phyloP scores from a whole-genome alignment of 1,140 invertebrate species.

The Drosophila tani region DNA sequence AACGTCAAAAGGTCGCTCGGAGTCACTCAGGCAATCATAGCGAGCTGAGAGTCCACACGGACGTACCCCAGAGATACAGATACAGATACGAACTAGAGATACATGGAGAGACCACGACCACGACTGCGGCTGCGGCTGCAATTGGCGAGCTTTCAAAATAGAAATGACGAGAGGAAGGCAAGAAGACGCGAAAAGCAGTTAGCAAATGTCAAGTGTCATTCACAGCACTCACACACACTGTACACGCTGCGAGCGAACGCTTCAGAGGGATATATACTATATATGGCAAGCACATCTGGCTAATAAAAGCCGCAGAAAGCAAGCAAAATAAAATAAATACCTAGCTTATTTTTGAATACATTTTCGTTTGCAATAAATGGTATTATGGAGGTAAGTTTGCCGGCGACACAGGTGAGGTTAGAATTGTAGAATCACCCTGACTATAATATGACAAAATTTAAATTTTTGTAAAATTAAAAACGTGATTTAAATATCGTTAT shows the following conservation, averaged over 20 bases:
- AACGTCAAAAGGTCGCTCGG: conserved; percentile 40
- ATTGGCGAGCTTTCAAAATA: conserved; percentile 59
- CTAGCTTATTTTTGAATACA: conserved; percentile 23
- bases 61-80: conserved; percentile 5
- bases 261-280: conserved; percentile 10
- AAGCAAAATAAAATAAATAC: conserved; percentile 33
- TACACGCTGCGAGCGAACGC: not conserved
- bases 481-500: no score
- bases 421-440: not conserved
- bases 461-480: no score
- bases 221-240: conserved; percentile 11
- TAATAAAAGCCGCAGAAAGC: conserved; percentile 26
- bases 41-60: conserved; percentile 12
- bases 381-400: not conserved
- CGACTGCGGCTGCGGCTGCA: conserved; percentile 24
- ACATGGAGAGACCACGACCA: conserved; percentile 8
- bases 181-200: conserved; percentile 37
- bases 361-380: conserved; percentile 16
- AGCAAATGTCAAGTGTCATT: conserved; percentile 72
- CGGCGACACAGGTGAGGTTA: not conserved
- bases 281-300: conserved; percentile 39
- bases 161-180: conserved; percentile 65
- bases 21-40: conserved; percentile 40
- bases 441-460: not conserved
- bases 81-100: conserved; percentile 9